Evolutionary conservation across 2,797 vertebrate species (phyloP).

Genomic region (Poecilia wingei): DNA sequence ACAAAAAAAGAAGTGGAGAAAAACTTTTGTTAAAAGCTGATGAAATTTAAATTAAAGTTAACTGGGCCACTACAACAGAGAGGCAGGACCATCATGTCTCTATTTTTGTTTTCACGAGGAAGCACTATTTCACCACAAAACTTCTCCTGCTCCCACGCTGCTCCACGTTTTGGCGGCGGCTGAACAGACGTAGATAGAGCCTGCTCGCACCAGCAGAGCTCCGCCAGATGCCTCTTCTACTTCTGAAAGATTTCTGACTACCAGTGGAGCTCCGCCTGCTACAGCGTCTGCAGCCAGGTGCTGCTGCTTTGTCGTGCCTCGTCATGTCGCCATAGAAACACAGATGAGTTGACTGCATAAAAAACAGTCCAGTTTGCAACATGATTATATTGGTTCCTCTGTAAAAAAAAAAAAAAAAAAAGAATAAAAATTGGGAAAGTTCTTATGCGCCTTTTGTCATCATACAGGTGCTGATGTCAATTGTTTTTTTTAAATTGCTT

Average conservation of each 20-base stretch:
- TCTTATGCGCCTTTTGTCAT: background rate
- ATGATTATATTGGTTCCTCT: background rate
- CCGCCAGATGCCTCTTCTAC: background rate
- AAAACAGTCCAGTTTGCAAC: background rate
- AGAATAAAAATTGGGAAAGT: background rate
- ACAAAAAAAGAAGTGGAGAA: background rate
- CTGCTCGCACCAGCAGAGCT: background rate
- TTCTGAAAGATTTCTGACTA: background rate
- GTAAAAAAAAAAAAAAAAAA: background rate
- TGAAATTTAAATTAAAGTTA: too few species aligned
- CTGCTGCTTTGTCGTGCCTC: background rate
- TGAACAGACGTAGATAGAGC: background rate
- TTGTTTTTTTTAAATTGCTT: slow-evolving; percentile 34
- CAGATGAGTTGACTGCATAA: background rate
- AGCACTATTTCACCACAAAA: background rate
- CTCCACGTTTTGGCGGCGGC: background rate
- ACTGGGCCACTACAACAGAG: too few species aligned
- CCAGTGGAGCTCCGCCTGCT: background rate
- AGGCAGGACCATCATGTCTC: background rate
- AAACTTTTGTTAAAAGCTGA: background rate
- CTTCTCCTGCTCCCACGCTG: background rate
- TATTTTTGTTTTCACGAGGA: background rate
- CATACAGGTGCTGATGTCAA: slow-evolving; percentile 28
- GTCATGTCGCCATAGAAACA: background rate
- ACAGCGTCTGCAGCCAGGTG: background rate